phyloP scores from a whole-genome alignment of 2,888 invertebrate species.

The Tenthredo notha region DNA sequence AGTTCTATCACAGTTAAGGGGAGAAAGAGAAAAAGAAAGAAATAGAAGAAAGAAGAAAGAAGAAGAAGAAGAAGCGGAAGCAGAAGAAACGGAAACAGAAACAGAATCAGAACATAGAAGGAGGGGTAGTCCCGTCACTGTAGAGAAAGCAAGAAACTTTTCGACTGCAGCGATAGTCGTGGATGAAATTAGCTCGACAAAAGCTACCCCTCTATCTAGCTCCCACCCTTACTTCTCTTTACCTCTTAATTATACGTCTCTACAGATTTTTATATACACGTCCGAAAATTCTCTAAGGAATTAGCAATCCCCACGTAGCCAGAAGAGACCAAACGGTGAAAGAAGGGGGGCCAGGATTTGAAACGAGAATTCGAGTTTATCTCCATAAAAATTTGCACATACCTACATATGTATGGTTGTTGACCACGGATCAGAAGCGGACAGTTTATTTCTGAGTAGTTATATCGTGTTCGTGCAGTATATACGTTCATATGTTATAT shows the following conservation, averaged over 20 bases:
- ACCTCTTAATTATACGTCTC: not conserved
- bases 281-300: not conserved
- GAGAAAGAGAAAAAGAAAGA: conserved; percentile 36
- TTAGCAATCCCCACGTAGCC: conserved; percentile 9
- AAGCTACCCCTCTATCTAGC: not conserved
- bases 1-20: conserved; percentile 56
- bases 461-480: not conserved
- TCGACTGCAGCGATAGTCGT: conserved; percentile 55
- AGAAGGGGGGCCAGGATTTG: not conserved
- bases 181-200: conserved; percentile 67
- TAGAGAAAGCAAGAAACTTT: conserved; percentile 62
- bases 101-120: conserved; percentile 54
- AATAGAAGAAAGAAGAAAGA: too few relatives aligned
- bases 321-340: not conserved
- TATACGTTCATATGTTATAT: not conserved
- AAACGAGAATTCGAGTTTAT: not conserved
- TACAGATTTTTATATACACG: not conserved
- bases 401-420: not conserved
- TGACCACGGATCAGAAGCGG: not conserved
- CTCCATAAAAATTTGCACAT: not conserved
- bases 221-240: not conserved
- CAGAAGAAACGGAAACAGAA: not conserved
- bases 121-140: conserved; percentile 45
- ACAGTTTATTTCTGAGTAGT: not conserved
- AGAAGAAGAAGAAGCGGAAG: not conserved